Conservation (phyloP, 2,797 vertebrate species). For the Sitta carolinensis region DNA sequence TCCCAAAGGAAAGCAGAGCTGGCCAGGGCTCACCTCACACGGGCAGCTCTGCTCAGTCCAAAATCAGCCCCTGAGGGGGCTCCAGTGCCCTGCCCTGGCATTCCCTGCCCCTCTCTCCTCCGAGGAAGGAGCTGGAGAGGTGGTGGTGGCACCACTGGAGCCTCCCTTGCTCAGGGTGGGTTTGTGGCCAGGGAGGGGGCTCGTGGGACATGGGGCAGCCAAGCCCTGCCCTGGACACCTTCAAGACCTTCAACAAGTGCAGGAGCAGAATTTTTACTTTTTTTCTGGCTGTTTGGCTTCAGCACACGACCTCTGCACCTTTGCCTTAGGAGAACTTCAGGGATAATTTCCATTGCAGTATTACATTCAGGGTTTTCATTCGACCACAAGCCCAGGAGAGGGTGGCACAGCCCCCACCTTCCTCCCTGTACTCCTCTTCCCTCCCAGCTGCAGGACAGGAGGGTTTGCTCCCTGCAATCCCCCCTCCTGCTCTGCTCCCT, state of each 20-base stretch:
- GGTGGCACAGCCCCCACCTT: accelerated
- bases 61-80: accelerated
- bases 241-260: neutral
- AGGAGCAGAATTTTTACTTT: neutral
- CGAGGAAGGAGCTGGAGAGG: accelerated
- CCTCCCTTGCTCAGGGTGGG: neutral
- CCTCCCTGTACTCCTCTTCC: neutral
- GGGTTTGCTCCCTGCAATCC: accelerated
- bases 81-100: accelerated
- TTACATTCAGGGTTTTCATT: neutral
- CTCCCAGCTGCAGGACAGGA: neutral
- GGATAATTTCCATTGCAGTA: neutral
- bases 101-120: neutral
- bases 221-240: neutral
- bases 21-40: accelerated
- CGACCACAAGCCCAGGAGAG: neutral
- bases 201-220: accelerated
- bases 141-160: neutral
- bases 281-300: neutral
- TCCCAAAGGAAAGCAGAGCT: neutral
- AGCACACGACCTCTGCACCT: accelerated
- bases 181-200: neutral
- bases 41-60: neutral
- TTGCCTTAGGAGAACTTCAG: accelerated
- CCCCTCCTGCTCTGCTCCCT: neutral